Conservation (phyloP, 2,888 invertebrate genomes). For the Dryocosmus kuriphilus region DNA sequence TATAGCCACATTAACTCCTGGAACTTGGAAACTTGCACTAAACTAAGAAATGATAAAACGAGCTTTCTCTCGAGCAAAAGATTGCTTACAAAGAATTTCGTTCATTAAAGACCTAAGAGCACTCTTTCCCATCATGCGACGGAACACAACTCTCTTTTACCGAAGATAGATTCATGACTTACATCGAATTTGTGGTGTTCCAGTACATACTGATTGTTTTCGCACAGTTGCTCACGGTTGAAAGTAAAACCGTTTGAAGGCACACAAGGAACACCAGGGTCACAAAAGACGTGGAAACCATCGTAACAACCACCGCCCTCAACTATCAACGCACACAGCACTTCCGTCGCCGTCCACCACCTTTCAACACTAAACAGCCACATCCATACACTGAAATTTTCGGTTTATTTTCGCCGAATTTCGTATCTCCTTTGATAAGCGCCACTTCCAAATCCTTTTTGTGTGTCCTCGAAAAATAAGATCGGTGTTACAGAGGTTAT, state of each 20-base stretch:
- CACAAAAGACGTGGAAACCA: conserved; percentile 76
- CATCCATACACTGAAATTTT: conserved; percentile 60
- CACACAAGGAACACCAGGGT: conserved; percentile 79
- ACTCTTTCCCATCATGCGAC: not conserved
- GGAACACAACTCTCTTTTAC: not conserved
- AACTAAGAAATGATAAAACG: not conserved
- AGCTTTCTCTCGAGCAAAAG: conserved; percentile 9
- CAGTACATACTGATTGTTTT: conserved; percentile 93
- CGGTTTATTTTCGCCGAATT: not conserved
- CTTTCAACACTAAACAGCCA: conserved; percentile 66
- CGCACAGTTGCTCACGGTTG: conserved; percentile 86
- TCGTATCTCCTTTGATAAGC: conserved; percentile 11
- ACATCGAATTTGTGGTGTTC: conserved; percentile 94
- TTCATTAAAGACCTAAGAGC: conserved; percentile 28
- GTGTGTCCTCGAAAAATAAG: not conserved
- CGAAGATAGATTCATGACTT: conserved; percentile 73
- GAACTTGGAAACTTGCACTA: conserved; percentile 7
- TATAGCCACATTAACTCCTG: conserved; percentile 10
- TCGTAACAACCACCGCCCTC: conserved; percentile 70
- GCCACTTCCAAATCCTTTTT: conserved; percentile 28
- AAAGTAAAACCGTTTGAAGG: conserved; percentile 82
- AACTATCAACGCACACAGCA: conserved; percentile 55
- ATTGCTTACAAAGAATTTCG: conserved; percentile 4
- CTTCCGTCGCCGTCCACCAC: conserved; percentile 63
- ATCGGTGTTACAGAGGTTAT: not conserved